A percentile compares a stretch with the other conserved stretches of the same genome.
Conservation (phyloP, 2,113 vertebrate genomes). For the Thamnaconus septentrionalis region DNA sequence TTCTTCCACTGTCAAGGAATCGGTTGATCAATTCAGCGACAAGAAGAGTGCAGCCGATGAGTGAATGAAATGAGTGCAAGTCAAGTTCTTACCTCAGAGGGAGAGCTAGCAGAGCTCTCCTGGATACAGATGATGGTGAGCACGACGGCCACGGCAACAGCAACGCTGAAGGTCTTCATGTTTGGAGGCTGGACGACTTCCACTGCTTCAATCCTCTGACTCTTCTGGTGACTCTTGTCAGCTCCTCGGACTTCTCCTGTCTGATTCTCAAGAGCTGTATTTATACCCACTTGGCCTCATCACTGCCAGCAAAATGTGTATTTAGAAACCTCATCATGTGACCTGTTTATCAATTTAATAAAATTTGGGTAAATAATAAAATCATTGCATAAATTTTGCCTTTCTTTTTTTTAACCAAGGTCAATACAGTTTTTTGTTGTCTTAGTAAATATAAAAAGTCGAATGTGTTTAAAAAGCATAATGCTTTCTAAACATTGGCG, state of each 20-base stretch:
- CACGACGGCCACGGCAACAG: constrained; percentile 2
- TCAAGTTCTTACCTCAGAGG: background rate
- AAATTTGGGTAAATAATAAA: too few species aligned
- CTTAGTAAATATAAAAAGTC: too few species aligned
- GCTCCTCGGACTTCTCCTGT: background rate
- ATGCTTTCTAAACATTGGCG: too few species aligned
- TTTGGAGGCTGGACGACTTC: background rate
- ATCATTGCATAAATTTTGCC: too few species aligned
- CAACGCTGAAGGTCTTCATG: constrained; percentile 4
- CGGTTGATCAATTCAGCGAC: too few species aligned
- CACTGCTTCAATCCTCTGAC: background rate
- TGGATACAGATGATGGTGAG: constrained; percentile 1
- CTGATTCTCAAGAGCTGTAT: background rate
- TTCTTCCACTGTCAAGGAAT: background rate
- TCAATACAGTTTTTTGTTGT: too few species aligned
- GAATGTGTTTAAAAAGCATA: too few species aligned
- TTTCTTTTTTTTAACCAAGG: too few species aligned
- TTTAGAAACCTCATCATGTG: too few species aligned
- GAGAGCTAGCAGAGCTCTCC: background rate
- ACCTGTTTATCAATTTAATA: too few species aligned
- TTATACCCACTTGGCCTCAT: background rate
- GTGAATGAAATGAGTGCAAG: background rate
- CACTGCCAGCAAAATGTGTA: too few species aligned
- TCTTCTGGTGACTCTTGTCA: constrained; percentile 5
- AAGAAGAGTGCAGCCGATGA: background rate